Conservation (phyloP, 2,797 vertebrate species). For the Luscinia luscinia region DNA sequence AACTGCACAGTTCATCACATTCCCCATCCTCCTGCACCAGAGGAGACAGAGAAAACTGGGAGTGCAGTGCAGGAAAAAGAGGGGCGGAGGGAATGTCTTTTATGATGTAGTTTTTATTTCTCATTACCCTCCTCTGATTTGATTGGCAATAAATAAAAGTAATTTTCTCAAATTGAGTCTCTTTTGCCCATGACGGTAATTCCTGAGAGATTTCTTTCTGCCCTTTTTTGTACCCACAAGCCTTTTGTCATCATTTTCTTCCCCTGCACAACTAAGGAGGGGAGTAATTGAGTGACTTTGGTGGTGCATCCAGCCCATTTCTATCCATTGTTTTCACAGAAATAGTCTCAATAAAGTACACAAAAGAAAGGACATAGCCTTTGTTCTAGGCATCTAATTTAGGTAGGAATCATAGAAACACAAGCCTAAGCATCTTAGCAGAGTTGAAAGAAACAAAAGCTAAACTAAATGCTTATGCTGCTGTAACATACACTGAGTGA, state of each 20-base stretch:
- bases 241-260: neutral
- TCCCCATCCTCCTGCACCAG: fast-evolving
- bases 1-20: neutral
- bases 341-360: neutral
- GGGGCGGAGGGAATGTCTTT: neutral
- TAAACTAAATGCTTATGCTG: neutral
- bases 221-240: neutral
- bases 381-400: neutral
- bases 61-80: neutral
- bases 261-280: neutral
- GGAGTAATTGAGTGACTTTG: neutral
- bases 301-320: neutral
- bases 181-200: neutral
- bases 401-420: neutral
- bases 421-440: neutral
- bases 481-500: neutral
- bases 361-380: neutral
- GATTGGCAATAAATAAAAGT: neutral
- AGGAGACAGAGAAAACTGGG: neutral
- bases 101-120: neutral
- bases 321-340: neutral
- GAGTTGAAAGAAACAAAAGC: neutral
- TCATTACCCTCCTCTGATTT: neutral
- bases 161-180: neutral
- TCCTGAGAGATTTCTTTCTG: neutral